Base-by-base conservation (phyloP, 2,113 vertebrate species). In the Onychostoma macrolepis region DNA sequence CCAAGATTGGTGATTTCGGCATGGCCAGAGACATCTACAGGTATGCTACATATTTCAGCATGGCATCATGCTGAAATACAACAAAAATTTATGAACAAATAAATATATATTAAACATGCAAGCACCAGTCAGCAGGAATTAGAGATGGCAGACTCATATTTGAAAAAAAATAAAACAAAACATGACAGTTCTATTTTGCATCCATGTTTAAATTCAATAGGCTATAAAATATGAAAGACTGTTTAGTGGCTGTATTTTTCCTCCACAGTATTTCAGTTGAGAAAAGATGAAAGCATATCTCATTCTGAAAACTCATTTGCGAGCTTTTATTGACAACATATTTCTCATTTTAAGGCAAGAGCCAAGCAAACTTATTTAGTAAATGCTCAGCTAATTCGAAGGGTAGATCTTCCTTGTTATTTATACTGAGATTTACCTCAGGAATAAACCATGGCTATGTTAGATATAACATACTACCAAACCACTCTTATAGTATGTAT, bases 21-120 rank as follows among this genome's bases (percentile, higher is more conserved):
- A 99, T 99, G 98, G 98, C 98, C 48, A 95, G 98, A 75, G 98
- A 99, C 89, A 99, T 99, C 92, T 99, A 99, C 94, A 97, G 98
- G 98, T 99, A 95, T 85, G 78, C 9, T 1, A 56, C 15, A 53
- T 38, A n/a, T 26, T 67, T 36, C 24, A 7, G 26, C 2, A 38
- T 77, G 43, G 13, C 15, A 8, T 30, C 33, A 12, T 38, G 30
- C 33, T 36, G 33, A 19, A 4, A 15, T 24, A 74, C 28, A 69
- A 74, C 28, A 69, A 17, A 33, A 28, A 26, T 13, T 4, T 7
- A 21, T 24, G 24, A 65, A 63, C 4, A 63, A 65, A 48, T 45
- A 11, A 45, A 50, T 15, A 4, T 17, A 17, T 17, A 36, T 69
- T 36, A 10, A 53, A 56, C 15, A 79, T 56, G 33, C 76, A 79